These are phyloP conservation scores for Catharus fuscescens DNA, from an alignment of 2,113 vertebrate genomes.

Conservation along the genomic window DNA sequence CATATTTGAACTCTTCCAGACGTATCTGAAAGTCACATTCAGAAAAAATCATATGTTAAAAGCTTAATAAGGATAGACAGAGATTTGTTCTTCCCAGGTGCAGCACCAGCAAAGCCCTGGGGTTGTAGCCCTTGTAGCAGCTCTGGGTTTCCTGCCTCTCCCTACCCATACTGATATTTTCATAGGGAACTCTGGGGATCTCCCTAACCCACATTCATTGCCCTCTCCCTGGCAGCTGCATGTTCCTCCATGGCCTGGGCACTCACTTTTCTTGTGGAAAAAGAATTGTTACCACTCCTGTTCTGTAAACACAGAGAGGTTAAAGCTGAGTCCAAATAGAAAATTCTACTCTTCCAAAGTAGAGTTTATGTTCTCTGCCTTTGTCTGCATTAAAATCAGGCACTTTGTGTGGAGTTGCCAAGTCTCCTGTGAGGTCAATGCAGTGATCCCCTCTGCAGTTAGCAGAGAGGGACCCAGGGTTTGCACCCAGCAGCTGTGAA, in stretches of 20 bases:
- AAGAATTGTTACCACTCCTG: not conserved
- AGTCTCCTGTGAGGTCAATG: not conserved
- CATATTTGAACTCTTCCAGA: not conserved
- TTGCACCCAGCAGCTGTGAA: not conserved
- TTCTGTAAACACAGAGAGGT: not conserved
- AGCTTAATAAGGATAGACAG: not conserved
- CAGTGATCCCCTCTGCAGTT: not conserved
- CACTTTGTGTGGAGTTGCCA: not conserved
- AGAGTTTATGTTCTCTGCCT: not conserved
- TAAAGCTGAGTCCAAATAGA: not conserved
- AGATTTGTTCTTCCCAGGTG: not conserved
- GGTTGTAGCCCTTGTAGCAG: not conserved
- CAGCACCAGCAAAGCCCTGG: not conserved
- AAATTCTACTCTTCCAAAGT: not conserved
- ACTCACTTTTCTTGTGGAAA: not conserved
- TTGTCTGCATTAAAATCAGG: not conserved
- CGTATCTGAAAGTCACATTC: not conserved
- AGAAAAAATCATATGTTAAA: not conserved
- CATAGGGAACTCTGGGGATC: not conserved
- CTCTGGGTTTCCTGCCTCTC: not conserved
- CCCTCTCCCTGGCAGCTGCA: not conserved
- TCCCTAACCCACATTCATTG: not conserved
- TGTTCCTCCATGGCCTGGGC: not conserved
- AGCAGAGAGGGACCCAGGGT: not conserved
- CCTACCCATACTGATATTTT: not conserved